These are phyloP conservation scores for Myotis pilosus DNA, from an alignment of 2,797 vertebrate genomes.

Conservation along the genomic window DNA sequence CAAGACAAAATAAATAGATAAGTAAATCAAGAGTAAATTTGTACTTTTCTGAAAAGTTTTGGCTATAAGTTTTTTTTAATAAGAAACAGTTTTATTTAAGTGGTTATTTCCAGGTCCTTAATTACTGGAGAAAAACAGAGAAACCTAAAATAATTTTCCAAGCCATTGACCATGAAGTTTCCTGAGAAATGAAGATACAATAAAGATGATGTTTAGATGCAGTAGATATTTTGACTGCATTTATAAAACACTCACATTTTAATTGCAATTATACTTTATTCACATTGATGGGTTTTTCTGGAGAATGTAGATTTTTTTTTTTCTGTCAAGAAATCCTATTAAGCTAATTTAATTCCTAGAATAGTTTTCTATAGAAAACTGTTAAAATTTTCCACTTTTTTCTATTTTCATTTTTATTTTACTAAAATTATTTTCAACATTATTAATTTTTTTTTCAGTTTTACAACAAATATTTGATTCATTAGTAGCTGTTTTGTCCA, in stretches of 20 bases:
- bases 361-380: background rate
- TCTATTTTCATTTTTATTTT: background rate
- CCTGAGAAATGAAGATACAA: background rate
- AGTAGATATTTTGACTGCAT: background rate
- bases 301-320: background rate
- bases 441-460: background rate
- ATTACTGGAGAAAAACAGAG: background rate
- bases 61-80: background rate
- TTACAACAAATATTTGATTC: background rate
- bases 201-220: background rate
- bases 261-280: background rate
- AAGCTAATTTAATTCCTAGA: background rate
- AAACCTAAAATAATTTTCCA: background rate
- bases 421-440: background rate
- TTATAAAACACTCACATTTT: background rate
- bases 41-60: background rate
- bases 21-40: background rate
- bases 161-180: no score
- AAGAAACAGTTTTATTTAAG: background rate
- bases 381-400: background rate
- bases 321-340: background rate
- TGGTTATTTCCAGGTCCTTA: background rate
- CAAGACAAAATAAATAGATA: background rate
- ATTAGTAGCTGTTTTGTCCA: background rate
- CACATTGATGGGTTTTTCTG: background rate